These are phyloP conservation scores for Oryctolagus cuniculus DNA, from an alignment of 2,113 vertebrate species.

Conservation along the genomic window DNA sequence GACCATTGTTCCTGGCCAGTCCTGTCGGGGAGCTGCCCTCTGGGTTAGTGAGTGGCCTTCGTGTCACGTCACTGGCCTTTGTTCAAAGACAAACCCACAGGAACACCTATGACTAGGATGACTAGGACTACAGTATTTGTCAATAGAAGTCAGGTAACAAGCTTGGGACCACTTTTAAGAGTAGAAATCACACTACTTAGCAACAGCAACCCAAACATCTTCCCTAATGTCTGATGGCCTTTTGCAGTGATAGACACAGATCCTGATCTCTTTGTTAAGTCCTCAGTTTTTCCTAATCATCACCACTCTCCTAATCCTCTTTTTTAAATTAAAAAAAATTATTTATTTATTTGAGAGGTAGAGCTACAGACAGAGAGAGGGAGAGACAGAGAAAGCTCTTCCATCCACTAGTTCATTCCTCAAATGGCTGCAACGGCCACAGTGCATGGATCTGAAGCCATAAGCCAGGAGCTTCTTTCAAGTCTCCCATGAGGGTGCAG, in stretches of 20 bases:
- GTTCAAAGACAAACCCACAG: background rate
- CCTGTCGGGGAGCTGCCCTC: background rate
- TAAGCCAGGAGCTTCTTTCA: no score
- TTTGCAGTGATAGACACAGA: background rate
- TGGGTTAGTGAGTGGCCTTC: background rate
- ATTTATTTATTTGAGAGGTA: no score
- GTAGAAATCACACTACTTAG: background rate
- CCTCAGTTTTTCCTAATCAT: slow-evolving; percentile 23
- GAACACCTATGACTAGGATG: background rate
- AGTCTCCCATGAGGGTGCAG: no score
- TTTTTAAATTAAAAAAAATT: no score
- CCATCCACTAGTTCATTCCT: no score
- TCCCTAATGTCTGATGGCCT: background rate
- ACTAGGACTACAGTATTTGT: background rate
- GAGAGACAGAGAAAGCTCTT: no score
- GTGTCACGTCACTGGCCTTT: background rate
- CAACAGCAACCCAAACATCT: background rate
- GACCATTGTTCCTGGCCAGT: background rate
- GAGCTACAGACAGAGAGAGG: no score
- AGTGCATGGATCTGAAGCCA: no score
- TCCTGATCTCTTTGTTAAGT: background rate
- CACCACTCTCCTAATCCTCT: background rate
- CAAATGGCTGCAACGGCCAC: no score
- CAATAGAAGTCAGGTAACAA: background rate
- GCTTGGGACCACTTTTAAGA: slow-evolving; percentile 31